phyloP scores from a whole-genome alignment of 2,888 invertebrate genomes.

The Agrotis puta region DNA sequence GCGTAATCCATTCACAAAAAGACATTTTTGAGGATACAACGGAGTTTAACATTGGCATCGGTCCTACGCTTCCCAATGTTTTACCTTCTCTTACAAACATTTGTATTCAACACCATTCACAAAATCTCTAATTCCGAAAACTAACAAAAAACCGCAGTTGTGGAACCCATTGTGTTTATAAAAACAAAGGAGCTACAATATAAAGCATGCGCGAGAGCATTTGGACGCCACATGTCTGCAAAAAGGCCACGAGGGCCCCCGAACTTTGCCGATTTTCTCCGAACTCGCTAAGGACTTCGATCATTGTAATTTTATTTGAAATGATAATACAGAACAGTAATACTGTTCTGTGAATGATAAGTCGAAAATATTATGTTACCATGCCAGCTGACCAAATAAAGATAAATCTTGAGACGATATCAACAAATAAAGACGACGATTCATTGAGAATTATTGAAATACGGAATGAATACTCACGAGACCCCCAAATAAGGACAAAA shows the following conservation, averaged over 20 bases:
- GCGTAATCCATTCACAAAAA: background rate
- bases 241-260: constrained; percentile 73
- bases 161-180: constrained; percentile 46
- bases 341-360: constrained; percentile 1
- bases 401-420: no score
- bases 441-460: no score
- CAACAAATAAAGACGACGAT: constrained; percentile 3
- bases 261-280: constrained; percentile 73
- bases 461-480: no score
- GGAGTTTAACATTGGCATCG: background rate
- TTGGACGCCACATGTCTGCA: constrained; percentile 84
- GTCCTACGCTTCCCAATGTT: background rate
- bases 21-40: background rate
- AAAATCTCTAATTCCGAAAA: constrained; percentile 34
- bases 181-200: constrained; percentile 63
- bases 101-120: constrained; percentile 38
- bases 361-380: constrained; percentile 13
- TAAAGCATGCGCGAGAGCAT: constrained; percentile 78
- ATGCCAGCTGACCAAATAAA: constrained; percentile 38
- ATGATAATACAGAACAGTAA: background rate
- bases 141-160: constrained; percentile 44
- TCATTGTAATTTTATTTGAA: constrained; percentile 9
- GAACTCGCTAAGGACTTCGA: constrained; percentile 60
- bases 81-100: constrained; percentile 10
- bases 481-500: no score